Base-by-base conservation (phyloP, 2,113 vertebrate species). In the Epinephelus lanceolatus region DNA sequence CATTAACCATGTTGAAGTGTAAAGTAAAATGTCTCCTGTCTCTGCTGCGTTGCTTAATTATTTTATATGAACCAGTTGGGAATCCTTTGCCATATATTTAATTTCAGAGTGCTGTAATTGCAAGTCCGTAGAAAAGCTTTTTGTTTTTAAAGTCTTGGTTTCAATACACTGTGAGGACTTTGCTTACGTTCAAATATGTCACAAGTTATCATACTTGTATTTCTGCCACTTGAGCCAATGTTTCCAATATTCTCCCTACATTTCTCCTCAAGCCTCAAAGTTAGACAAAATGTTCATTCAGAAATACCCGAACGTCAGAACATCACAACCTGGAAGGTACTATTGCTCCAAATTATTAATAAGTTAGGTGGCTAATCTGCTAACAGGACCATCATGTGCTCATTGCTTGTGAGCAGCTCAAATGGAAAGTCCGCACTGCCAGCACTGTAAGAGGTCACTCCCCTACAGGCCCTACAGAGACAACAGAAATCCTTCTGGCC, bases 1-100 rank as follows among this genome's bases (percentile, higher is more conserved):
- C 74, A 70, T 83, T 85, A 87, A 77, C 65, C 83, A 69, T 77
- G 63, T 89, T 83, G 76, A 86, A 82, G 79, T 79, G 57, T 55
- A 85, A 83, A 89, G 68, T 85, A 71, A 85, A 91, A 86, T 49
- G 55, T 87, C 72, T 85, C 68, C 56, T 82, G 71, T 76, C 74
- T 86, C 84, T 87, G n/a, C 71, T 49, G 10, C 85, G 47, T 85
- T 80, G 47, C 15, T 74, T 87, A 67, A 72, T 86, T 91, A 71
- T 79, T 91, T 88, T 86, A 69, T 56, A 83, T 77, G 33, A 76
- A 83, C 45, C 65, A 68, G 21, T 40, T 33, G 42, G 75, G 81
- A 13, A 61, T 80, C 65, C 27, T 87, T 65, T 79, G 68, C 63
- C 13, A 55, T 68, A 47, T 52, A 71, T 81, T 76, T 59, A 30